phyloP scores from a whole-genome alignment of 2,888 invertebrate species.

The Heliconius hortense region DNA sequence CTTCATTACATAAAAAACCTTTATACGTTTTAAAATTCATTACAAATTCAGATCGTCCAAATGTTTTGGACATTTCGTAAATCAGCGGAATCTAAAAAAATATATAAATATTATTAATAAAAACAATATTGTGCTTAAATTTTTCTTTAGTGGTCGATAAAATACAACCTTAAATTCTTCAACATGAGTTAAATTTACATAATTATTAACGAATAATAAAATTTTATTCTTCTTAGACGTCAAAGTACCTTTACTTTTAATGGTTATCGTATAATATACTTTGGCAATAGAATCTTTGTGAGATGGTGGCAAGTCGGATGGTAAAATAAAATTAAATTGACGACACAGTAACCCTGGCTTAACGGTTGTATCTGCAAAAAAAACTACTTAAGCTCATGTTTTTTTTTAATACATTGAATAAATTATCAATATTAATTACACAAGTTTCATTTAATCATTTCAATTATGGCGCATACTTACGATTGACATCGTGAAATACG shows the following conservation, averaged over 20 bases:
- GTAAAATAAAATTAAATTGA: conserved; percentile 67
- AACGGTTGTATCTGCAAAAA: conserved; percentile 52
- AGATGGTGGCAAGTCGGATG: conserved; percentile 64
- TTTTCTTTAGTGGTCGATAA: neutral
- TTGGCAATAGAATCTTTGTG: conserved; percentile 66
- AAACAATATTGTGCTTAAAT: neutral
- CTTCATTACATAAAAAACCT: conserved; percentile 63
- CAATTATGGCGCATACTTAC: conserved; percentile 43
- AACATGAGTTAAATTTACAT: conserved; percentile 61
- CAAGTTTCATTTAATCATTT: neutral
- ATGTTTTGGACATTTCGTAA: conserved; percentile 57
- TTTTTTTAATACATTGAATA: neutral
- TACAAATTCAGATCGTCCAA: conserved; percentile 54
- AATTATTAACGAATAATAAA: conserved; percentile 57
- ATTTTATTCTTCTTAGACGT: conserved; percentile 52
- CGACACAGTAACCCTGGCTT: conserved; percentile 59
- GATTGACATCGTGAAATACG: conserved; percentile 55
- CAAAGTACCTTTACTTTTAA: conserved; percentile 58
- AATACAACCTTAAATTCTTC: conserved; percentile 57
- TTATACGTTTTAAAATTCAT: conserved; percentile 61
- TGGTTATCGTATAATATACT: conserved; percentile 61
- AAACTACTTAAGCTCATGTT: neutral
- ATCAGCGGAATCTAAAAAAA: conserved; percentile 57
- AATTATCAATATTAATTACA: neutral
- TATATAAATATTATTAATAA: neutral